phyloP scores from a whole-genome alignment of 2,888 invertebrate species.

The Polydrusus tereticollis region DNA sequence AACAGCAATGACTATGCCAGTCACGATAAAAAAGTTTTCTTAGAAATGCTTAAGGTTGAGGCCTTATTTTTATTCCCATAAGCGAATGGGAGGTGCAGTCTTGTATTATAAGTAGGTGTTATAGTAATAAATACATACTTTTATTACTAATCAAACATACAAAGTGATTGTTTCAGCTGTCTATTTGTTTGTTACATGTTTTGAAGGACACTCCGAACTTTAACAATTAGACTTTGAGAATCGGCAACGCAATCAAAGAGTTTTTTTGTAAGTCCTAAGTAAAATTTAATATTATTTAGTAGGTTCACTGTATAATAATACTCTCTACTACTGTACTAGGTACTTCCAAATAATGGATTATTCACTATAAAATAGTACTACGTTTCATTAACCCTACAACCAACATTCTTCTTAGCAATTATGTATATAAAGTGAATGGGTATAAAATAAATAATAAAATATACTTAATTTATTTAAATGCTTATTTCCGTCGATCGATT shows the following conservation, averaged over 20 bases:
- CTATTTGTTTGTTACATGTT: background rate
- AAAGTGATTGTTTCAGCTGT: background rate
- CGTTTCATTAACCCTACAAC: too few species aligned
- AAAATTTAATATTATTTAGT: too few species aligned
- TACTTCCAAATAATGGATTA: too few species aligned
- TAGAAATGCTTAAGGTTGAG: slow-evolving; percentile 10
- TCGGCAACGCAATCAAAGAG: too few species aligned
- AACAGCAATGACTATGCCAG: background rate
- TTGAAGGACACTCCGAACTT: background rate
- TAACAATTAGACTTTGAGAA: background rate
- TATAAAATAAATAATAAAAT: too few species aligned
- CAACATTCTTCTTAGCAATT: too few species aligned
- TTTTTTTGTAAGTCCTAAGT: too few species aligned
- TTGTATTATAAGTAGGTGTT: slow-evolving; percentile 6
- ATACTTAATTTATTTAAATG: too few species aligned
- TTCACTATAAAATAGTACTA: too few species aligned
- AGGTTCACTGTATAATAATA: too few species aligned
- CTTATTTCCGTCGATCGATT: background rate
- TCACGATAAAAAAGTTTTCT: slow-evolving; percentile 23
- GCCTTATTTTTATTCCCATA: slow-evolving; percentile 11
- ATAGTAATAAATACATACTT: background rate
- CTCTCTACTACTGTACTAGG: too few species aligned
- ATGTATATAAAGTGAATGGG: too few species aligned
- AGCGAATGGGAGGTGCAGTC: slow-evolving; percentile 2
- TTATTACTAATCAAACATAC: background rate